Base-by-base conservation (phyloP, 2,888 invertebrate species). In the Cataglyphis livida region DNA sequence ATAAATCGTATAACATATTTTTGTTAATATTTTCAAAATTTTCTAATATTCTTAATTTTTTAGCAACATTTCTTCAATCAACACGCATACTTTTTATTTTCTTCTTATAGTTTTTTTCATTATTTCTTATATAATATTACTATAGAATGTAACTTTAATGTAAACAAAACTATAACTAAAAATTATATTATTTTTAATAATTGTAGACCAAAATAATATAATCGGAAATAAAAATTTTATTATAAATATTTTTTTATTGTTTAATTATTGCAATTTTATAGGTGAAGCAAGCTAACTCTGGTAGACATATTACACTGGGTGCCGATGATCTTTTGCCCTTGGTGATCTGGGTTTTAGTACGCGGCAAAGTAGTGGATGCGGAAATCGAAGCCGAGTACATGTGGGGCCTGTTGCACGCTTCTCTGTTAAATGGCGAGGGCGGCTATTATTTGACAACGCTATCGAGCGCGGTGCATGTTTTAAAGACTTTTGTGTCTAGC, bases 331-430 rank as follows among this genome's bases (percentile, higher is more conserved):
- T 99, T 87, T 96, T 99, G 79, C 98, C 99, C 0, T 96, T 99
- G 81, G 96, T 99, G 70, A 98, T 99, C 79, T 98, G 98, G 97
- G 97, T 98, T 12, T 96, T 99, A 88, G 98, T 98, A 0, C 97
- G 98, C 86, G 98, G 98, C 89, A 97, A 98, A 51, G 97, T 98
- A 91, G 97, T 99, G 9, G 97, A 98, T 44, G 99, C 98, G 0
- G 99, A 99, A 95, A 96, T 99, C 82, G 99, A 99, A 94, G 98
- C 98, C 0, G 98, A 99, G 93, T 98, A 98, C 94, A 99, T 99
- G 98, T 98, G 98, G 96, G 98, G 97, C 3, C 95, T 99, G 57
- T 95, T 99, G 51, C 99, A 99, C 83, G 98, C 98, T 0, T 98
- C 98, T 0, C 95, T 99, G 74, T 95, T 98, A 70, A 98, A 98